Evolutionary conservation across 2,888 invertebrate species (phyloP), one percentile per base, ranked within the genome.

Genomic region (Eucriotettix oculatus): DNA sequence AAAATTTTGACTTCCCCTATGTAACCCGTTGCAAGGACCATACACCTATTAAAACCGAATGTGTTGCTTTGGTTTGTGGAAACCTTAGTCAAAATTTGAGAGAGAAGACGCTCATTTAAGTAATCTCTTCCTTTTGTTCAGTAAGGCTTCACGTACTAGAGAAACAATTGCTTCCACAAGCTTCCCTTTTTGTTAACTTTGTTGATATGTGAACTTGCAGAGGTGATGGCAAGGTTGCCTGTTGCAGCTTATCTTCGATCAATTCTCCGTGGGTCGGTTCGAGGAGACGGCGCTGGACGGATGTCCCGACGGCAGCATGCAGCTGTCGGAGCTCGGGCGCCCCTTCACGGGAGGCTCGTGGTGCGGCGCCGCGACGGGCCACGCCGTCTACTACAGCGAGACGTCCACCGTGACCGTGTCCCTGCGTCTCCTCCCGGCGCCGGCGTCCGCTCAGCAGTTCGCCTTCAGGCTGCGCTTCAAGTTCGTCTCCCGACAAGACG

Each of bases 291-390:
- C 82, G 62, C 71, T 80, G 65, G 81, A 87, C 69, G 89, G 88
- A 67, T 92, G 92, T 72, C 89, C 90, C 14, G 90, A 90, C 72
- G 91, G 91, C 58, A 90, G 87, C 75, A 86, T 91, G 83, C 86
- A 90, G 77, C 79, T 90, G 66, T 86, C 89, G 68, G 91, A 91
- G 76, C 79, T 90, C 66, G 88, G 89, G 17, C 81, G 89, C 53
- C 90, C 90, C 16, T 90, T 90, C 76, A 90, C 90, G 42, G 91
- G 90, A 54, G 91, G 92, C 63, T 89, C 88, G 17, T 92, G 91
- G 91, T 92, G 92, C 73, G 92, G 91, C 61, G 80, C 84, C 60
- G 86, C 89, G 55, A 83, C 85, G 42, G 87, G 87, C 62, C 83
- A 84, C 44, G 88, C 90, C 61, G 84, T 89, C 59, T 91, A 90